Conservation (phyloP, 92 coral and sea anemone species). For the Montipora capitata region DNA sequence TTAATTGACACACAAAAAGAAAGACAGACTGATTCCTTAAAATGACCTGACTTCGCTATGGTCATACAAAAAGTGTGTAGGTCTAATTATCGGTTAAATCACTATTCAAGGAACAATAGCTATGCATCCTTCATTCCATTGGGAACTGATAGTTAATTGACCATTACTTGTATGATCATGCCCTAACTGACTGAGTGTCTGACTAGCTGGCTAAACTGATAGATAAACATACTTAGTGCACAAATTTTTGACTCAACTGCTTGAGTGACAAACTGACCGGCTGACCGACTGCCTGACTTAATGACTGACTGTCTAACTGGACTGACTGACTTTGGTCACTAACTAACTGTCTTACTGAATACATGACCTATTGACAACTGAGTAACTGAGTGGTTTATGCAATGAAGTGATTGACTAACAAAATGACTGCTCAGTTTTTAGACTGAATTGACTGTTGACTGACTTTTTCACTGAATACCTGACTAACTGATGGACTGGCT, state of each 20-base stretch:
- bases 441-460: background rate
- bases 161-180: background rate
- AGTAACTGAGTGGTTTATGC: background rate
- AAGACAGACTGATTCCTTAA: background rate
- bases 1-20: no score
- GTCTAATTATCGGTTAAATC: no score
- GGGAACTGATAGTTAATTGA: no score
- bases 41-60: background rate
- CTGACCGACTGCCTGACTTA: background rate
- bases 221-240: no score
- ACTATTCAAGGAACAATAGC: background rate
- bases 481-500: background rate
- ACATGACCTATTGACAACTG: background rate
- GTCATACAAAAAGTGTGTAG: no score
- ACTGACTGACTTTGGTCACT: background rate
- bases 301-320: background rate
- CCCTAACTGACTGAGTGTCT: background rate
- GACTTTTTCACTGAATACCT: background rate
- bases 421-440: background rate
- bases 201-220: background rate
- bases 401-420: background rate
- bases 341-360: background rate
- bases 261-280: background rate
- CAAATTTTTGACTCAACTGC: no score
- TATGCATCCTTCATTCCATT: no score